Evolutionary conservation across 2,797 vertebrate genomes (phyloP).

Genomic region (Molossus alvarezi): DNA sequence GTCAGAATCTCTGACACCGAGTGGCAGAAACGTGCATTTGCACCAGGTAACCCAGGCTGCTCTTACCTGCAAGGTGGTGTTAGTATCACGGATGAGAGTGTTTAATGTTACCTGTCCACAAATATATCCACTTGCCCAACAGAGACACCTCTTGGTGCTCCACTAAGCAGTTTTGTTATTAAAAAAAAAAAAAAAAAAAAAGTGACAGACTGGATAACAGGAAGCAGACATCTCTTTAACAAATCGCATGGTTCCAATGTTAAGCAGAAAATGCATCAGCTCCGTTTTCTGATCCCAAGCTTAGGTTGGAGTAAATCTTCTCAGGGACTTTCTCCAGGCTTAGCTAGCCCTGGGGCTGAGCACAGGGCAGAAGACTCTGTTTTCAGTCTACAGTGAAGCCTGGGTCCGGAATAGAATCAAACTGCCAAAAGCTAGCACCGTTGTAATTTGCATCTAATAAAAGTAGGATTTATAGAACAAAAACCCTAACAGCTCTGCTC

Average conservation of each 20-base stretch:
- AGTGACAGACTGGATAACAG: neutral
- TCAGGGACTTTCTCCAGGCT: neutral
- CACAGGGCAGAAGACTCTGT: neutral
- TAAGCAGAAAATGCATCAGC: constrained; percentile 14
- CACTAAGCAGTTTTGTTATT: neutral
- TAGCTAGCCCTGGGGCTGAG: neutral
- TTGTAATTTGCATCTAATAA: constrained; percentile 52
- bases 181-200: neutral
- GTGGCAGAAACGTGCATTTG: neutral
- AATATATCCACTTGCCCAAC: neutral
- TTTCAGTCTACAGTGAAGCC: neutral
- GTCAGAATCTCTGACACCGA: neutral
- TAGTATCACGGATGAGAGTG: neutral
- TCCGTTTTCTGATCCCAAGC: neutral
- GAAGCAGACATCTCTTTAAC: neutral
- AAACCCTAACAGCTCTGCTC: neutral
- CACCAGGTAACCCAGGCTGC: neutral
- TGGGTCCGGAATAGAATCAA: neutral
- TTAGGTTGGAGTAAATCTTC: neutral
- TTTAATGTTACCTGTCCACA: neutral
- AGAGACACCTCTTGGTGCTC: neutral
- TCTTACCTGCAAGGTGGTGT: neutral
- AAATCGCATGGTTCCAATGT: neutral
- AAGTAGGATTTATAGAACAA: constrained; percentile 31
- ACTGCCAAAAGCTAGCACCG: neutral